A percentile compares a stretch with the other conserved stretches of the same genome.
These are phyloP conservation scores for Calliphora vicina DNA, from an alignment of 1,140 invertebrate species.

Conservation along the genomic window DNA sequence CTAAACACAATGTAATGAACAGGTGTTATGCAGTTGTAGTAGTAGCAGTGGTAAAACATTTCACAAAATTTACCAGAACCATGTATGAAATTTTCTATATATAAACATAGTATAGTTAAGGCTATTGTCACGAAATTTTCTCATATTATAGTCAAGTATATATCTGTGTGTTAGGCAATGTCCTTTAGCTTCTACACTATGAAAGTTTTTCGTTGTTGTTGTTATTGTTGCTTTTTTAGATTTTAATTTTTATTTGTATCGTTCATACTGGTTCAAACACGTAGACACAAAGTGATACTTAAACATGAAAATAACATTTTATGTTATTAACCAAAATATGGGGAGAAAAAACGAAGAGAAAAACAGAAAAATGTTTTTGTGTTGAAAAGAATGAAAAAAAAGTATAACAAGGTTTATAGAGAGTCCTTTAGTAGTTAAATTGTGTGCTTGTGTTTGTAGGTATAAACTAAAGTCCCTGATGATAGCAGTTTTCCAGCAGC, in stretches of 20 bases:
- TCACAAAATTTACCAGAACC: background rate
- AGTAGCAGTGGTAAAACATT: background rate
- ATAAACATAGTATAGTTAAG: too few relatives aligned
- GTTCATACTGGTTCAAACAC: constrained; percentile 15
- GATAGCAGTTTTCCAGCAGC: background rate
- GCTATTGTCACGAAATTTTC: too few relatives aligned
- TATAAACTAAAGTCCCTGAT: background rate
- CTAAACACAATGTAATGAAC: background rate
- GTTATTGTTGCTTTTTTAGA: background rate
- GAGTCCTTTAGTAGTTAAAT: background rate
- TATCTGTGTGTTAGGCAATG: background rate
- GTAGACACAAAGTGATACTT: constrained; percentile 30
- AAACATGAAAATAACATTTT: constrained; percentile 33
- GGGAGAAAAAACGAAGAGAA: background rate
- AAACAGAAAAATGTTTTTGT: background rate
- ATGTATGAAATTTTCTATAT: constrained; percentile 2
- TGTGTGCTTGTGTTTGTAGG: background rate
- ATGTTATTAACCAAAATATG: constrained; percentile 28
- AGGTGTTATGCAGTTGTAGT: background rate
- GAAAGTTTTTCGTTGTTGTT: background rate
- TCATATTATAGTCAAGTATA: background rate
- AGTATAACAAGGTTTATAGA: background rate
- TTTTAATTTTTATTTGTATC: background rate
- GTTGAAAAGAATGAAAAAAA: background rate
- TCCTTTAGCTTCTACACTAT: background rate